Conservation (phyloP, 2,113 vertebrate species). For the Aplodontia rufa region DNA sequence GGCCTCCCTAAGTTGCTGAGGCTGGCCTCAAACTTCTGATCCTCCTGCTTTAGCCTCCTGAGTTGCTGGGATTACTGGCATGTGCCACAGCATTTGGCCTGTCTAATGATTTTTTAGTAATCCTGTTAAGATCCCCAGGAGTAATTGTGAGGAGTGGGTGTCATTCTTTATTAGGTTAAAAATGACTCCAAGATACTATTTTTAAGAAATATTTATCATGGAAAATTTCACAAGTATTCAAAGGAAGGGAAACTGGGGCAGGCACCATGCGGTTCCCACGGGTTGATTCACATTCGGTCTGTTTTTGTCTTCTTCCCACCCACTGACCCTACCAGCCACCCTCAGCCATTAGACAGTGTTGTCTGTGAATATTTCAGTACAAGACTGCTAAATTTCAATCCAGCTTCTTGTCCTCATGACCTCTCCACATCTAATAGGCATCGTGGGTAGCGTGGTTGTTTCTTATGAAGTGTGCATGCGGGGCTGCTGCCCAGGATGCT, state of each 20-base stretch:
- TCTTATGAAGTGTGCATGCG: accelerated
- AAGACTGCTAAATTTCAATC: neutral
- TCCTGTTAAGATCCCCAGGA: neutral
- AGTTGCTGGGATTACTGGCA: no score
- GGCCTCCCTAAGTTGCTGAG: no score
- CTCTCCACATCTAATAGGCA: accelerated
- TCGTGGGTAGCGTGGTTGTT: accelerated
- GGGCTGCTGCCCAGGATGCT: neutral
- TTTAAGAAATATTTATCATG: neutral
- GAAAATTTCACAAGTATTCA: neutral
- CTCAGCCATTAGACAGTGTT: neutral
- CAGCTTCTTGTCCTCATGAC: neutral
- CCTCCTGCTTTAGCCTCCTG: no score
- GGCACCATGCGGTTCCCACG: neutral
- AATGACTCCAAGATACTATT: neutral
- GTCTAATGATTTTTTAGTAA: neutral
- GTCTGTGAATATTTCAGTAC: accelerated
- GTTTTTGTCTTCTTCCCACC: no score
- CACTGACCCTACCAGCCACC: neutral
- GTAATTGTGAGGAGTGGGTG: neutral
- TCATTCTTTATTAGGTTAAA: neutral
- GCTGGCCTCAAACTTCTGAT: no score
- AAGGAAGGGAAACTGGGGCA: neutral
- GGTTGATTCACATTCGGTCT: no score
- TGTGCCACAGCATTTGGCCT: no score